Evolutionary conservation across 2,888 invertebrate species (phyloP), one percentile per base, ranked within the genome.

Genomic region (Andrena praecox): DNA sequence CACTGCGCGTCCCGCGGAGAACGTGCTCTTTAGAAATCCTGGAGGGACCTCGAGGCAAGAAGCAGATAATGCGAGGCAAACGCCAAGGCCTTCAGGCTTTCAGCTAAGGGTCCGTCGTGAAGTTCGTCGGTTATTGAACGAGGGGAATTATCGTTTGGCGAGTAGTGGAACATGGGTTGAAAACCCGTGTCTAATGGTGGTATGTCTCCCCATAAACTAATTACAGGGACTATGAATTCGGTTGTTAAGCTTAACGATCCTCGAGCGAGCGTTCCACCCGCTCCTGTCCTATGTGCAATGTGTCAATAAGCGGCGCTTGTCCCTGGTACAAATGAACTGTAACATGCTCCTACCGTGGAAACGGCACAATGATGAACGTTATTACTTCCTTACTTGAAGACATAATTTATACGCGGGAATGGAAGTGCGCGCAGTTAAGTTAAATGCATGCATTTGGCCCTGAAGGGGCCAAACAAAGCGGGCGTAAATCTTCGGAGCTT

Each of bases 391-490:
- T 52, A 70, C 73, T 80, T 84, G 79, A 87, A 85, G 84, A 80
- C 83, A 77, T 87, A 87, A 87, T 81, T 87, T 84, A 87, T 73
- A 77, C 62, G 63, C 52, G 67, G 78, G 79, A 76, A 84, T 68
- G 77, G 80, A 56, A 69, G 73, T 80, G 85, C 60, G 76, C 71
- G 80, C 75, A 84, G 80, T 87, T 87, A 82, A 77, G 76, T 77
- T 87, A 85, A 87, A 87, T 77, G 85, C 74, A 76, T 81, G 80
- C 85, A 82, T 84, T 87, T 87, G 42, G 42, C 42, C 85, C 84
- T 77, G 85, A 85, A 87, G 82, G 74, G 77, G 68, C 77, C 77
- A 77, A 76, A 70, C 59, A 83, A 79, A 85, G 73, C 73, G 64
- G 42, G 31, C 68, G 81, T 85, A 80, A 79, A 87, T 87, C 76